A percentile compares a stretch with the other conserved stretches of the same genome.
phyloP scores from a whole-genome alignment of 2,888 invertebrate species.

The Shargacucullia verbasci region DNA sequence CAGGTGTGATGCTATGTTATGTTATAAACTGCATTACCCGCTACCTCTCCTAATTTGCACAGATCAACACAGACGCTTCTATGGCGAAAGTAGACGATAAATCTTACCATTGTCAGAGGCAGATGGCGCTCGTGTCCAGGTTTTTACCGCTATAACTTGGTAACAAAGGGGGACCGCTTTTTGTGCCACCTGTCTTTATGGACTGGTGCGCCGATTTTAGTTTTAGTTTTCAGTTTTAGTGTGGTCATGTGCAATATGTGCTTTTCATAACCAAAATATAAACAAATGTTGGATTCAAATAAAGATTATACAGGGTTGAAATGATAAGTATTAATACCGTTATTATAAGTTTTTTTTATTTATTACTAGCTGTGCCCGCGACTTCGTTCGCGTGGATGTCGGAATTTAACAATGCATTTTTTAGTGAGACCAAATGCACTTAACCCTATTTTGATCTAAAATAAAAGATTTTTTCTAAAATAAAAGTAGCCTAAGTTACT shows the following conservation, averaged over 20 bases:
- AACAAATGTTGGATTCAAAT: too few species aligned
- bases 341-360: too few species aligned
- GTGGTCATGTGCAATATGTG: slow-evolving; percentile 7
- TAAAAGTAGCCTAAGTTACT: too few species aligned
- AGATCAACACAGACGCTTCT: slow-evolving; percentile 56
- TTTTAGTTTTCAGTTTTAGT: slow-evolving; percentile 42
- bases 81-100: slow-evolving; percentile 76
- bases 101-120: slow-evolving; percentile 81
- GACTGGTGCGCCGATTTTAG: slow-evolving; percentile 47
- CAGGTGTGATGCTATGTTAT: too few species aligned
- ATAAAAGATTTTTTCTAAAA: too few species aligned
- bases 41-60: slow-evolving; percentile 38
- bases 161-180: slow-evolving; percentile 73
- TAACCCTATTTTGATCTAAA: too few species aligned
- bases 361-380: too few species aligned
- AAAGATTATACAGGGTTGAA: too few species aligned
- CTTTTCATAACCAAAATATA: neutral
- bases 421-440: too few species aligned
- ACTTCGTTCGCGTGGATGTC: too few species aligned
- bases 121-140: slow-evolving; percentile 81
- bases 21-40: slow-evolving; percentile 18
- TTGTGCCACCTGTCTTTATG: slow-evolving; percentile 67
- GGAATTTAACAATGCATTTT: too few species aligned
- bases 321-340: too few species aligned
- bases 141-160: slow-evolving; percentile 81